phyloP scores from a whole-genome alignment of 2,888 invertebrate species.

The Archaeoteleia sp. region DNA sequence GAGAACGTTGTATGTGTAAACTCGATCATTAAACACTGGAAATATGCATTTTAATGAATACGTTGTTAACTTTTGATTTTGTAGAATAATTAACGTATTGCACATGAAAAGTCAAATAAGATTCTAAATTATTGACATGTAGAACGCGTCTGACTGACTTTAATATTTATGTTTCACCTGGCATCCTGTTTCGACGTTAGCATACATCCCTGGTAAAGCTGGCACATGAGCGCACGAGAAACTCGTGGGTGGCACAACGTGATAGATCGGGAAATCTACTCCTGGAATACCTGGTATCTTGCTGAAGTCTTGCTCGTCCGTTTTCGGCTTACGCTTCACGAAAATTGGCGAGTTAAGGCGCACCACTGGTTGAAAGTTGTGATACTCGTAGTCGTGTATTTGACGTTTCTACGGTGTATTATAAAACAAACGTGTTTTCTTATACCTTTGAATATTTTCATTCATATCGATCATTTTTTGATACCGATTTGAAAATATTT shows the following conservation, averaged over 20 bases:
- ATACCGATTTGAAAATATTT: neutral
- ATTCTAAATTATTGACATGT: neutral
- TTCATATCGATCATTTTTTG: too few species aligned
- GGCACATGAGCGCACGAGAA: constrained; percentile 88
- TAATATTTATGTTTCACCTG: constrained; percentile 77
- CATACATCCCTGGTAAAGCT: constrained; percentile 90
- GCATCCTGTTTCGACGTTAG: constrained; percentile 91
- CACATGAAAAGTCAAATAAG: too few species aligned
- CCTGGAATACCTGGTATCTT: constrained; percentile 89
- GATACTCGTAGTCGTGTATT: constrained; percentile 56
- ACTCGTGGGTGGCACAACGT: constrained; percentile 84
- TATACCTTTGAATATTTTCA: too few species aligned
- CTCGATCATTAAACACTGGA: too few species aligned
- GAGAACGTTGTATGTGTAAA: too few species aligned
- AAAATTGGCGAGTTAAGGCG: constrained; percentile 55
- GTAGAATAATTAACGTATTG: too few species aligned
- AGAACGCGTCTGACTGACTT: constrained; percentile 3
- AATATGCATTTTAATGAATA: too few species aligned
- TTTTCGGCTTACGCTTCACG: constrained; percentile 66
- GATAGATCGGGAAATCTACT: constrained; percentile 88
- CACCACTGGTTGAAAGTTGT: constrained; percentile 58
- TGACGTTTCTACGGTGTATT: constrained; percentile 56
- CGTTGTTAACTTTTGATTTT: too few species aligned
- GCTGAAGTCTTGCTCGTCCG: constrained; percentile 84
- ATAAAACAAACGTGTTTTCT: constrained; percentile 3